Percentiles rank a stretch among this genome's conserved stretches.
phyloP scores from a whole-genome alignment of 2,113 vertebrate genomes.

The Trichomycterus rosablanca region DNA sequence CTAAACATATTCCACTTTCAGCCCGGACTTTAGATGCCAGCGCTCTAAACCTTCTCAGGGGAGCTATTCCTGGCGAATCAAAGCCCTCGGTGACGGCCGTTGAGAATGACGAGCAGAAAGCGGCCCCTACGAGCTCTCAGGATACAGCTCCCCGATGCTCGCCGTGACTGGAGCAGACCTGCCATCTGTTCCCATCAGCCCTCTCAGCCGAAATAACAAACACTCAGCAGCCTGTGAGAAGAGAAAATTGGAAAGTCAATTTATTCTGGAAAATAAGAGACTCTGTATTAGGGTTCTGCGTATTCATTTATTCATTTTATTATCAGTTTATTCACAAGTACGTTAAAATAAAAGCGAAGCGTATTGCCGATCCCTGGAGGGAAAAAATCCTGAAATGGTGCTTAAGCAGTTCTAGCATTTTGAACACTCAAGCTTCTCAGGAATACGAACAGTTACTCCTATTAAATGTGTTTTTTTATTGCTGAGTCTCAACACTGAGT shows the following conservation, averaged over 20 bases:
- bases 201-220: conserved; percentile 18
- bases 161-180: not conserved
- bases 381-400: no score
- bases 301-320: not conserved
- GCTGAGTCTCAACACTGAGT: conserved; percentile 8
- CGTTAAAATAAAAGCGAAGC: no score
- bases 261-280: not conserved
- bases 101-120: conserved; percentile 15
- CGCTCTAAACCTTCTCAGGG: conserved; percentile 37
- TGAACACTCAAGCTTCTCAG: no score
- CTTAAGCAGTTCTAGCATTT: no score
- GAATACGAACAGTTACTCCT: no score
- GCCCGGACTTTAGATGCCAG: conserved; percentile 32
- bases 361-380: no score
- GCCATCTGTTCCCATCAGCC: not conserved
- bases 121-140: conserved; percentile 18
- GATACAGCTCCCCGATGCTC: conserved; percentile 13
- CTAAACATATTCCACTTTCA: conserved; percentile 45
- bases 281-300: not conserved
- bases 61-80: conserved; percentile 42
- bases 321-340: conserved; percentile 10
- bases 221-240: not conserved
- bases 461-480: conserved; percentile 3
- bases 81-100: conserved; percentile 24
- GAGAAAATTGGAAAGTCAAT: not conserved